Percentiles rank a stretch among this genome's conserved stretches.
phyloP scores from a whole-genome alignment of 2,113 vertebrate species.

The Penelope pileata region DNA sequence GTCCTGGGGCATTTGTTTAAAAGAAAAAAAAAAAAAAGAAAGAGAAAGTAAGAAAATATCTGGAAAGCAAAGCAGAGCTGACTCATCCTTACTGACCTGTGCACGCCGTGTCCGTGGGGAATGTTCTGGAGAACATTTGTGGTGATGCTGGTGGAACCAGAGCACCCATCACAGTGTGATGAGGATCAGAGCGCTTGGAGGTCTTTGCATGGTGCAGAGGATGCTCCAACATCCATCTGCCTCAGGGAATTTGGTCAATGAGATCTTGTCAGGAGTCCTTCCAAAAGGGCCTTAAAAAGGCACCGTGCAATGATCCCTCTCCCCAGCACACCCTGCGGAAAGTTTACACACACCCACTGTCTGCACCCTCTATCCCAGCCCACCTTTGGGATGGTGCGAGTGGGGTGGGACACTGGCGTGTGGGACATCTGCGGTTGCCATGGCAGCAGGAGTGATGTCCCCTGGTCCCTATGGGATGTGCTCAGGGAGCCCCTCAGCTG shows the following conservation, averaged over 20 bases:
- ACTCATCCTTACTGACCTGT: not conserved
- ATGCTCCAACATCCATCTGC: not conserved
- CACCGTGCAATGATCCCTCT: not conserved
- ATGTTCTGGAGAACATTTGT: not conserved
- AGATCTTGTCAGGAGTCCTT: not conserved
- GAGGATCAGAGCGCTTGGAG: not conserved
- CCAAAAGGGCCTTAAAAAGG: not conserved
- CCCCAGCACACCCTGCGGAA: rapidly evolving
- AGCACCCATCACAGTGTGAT: not conserved
- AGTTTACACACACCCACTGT: not conserved
- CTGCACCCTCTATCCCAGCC: not conserved
- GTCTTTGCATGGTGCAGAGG: not conserved
- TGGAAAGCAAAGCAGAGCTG: not conserved
- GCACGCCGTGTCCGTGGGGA: not conserved
- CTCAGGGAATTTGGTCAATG: not conserved
- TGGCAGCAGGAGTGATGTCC: not conserved
- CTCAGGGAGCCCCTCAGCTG: rapidly evolving
- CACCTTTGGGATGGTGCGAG: rapidly evolving
- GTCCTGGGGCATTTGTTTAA: not conserved
- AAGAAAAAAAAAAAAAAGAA: not conserved
- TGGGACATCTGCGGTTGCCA: not conserved
- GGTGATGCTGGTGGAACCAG: not conserved
- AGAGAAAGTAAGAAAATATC: not conserved
- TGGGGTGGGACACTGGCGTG: not conserved
- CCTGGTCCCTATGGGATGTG: not conserved